Evolutionary conservation across 1,140 invertebrate species (phyloP).

Genomic region (Macrosteles quadrilineatus): DNA sequence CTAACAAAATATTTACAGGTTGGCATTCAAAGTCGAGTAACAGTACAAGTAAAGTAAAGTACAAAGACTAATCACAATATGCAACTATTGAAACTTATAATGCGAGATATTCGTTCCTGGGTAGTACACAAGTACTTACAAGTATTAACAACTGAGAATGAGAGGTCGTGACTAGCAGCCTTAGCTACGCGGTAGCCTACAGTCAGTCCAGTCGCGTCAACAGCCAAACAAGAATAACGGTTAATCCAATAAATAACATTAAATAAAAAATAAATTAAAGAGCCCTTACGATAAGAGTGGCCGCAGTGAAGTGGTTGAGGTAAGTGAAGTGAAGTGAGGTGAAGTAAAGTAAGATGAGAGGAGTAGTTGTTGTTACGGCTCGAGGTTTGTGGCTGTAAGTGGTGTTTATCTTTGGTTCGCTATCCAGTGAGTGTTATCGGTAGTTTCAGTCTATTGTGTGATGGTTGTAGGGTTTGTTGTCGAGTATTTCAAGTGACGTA

Average conservation of each 20-base stretch:
- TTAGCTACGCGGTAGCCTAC: background rate
- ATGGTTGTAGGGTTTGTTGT: no score
- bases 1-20: constrained; percentile 20
- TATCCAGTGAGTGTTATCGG: no score
- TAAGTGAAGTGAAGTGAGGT: background rate
- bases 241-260: constrained; percentile 21
- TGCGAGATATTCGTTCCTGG: constrained; percentile 22
- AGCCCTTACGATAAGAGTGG: constrained; percentile 4
- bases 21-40: background rate
- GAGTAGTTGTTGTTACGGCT: background rate
- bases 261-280: constrained; percentile 22
- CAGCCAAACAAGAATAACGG: constrained; percentile 4
- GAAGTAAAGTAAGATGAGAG: background rate
- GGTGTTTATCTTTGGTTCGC: background rate
- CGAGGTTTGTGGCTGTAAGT: background rate
- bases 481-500: no score
- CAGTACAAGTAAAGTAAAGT: constrained; percentile 1
- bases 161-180: no score
- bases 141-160: no score
- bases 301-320: background rate
- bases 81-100: constrained; percentile 17
- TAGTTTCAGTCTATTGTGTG: no score
- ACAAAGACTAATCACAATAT: constrained; percentile 20
- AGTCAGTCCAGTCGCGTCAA: constrained; percentile 16
- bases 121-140: no score